Percentiles rank a stretch among this genome's conserved stretches.
These are phyloP conservation scores for Serilophus lunatus DNA, from an alignment of 2,113 vertebrate species.

Conservation along the genomic window DNA sequence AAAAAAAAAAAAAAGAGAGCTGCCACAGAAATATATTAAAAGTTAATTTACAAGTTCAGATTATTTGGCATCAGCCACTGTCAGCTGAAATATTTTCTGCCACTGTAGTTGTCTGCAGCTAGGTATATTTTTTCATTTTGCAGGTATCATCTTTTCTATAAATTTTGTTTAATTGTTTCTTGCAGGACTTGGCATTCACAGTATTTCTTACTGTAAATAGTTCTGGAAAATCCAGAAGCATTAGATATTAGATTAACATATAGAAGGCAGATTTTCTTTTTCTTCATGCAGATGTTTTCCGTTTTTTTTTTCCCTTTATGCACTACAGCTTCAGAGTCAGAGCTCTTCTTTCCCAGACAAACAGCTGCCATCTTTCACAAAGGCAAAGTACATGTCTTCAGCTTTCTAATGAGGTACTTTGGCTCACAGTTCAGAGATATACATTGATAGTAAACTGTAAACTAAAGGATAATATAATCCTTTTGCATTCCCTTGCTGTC, in stretches of 20 bases:
- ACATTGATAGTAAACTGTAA: neutral
- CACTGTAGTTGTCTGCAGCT: neutral
- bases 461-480: neutral
- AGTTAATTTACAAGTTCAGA: neutral
- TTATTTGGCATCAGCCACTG: neutral
- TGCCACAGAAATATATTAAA: neutral
- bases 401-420: neutral
- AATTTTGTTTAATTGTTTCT: neutral
- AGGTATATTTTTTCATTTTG: neutral
- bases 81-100: neutral
- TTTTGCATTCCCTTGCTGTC: neutral
- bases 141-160: neutral
- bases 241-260: neutral
- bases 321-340: neutral
- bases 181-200: neutral
- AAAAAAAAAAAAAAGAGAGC: neutral
- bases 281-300: neutral
- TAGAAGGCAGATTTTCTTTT: neutral
- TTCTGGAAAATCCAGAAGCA: neutral
- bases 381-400: neutral
- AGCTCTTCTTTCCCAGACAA: neutral
- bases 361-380: neutral
- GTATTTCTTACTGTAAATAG: neutral
- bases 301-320: neutral
- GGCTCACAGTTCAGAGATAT: neutral